These are phyloP conservation scores for Potorous gilbertii DNA, from an alignment of 2,797 vertebrate species.

Conservation along the genomic window DNA sequence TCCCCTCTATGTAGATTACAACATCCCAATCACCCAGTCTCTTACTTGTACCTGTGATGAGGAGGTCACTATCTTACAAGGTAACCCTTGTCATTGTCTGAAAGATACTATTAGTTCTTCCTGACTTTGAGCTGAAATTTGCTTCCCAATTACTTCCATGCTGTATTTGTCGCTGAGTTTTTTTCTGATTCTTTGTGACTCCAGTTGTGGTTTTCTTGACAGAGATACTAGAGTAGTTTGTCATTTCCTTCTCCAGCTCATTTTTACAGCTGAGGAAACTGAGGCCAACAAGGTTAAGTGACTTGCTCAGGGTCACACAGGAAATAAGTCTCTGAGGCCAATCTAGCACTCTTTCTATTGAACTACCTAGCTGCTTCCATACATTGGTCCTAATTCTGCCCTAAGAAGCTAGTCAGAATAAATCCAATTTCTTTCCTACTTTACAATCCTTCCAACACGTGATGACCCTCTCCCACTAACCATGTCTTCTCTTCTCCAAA, in stretches of 20 bases:
- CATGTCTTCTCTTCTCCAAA: not conserved
- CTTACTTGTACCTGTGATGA: not conserved
- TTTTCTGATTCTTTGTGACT: not conserved
- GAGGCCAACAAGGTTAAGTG: not conserved
- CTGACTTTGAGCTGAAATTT: not conserved
- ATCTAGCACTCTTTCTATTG: not conserved
- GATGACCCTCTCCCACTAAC: not conserved
- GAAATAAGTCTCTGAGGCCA: not conserved
- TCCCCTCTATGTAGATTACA: not conserved
- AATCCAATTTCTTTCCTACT: not conserved
- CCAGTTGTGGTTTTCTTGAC: not conserved
- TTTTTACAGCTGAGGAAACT: not conserved
- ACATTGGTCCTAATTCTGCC: not conserved
- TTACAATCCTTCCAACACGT: not conserved
- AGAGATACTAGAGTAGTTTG: not conserved
- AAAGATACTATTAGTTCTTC: not conserved
- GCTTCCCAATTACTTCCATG: not conserved
- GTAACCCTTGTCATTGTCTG: not conserved
- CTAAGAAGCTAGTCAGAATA: not conserved
- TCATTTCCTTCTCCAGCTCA: not conserved
- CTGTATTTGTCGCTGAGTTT: not conserved
- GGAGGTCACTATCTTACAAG: not conserved
- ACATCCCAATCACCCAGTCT: not conserved
- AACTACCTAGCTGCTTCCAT: not conserved
- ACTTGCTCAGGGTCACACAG: not conserved